A percentile compares a stretch with the other conserved stretches of the same genome.
These are phyloP conservation scores for Erinaceus europaeus DNA, from an alignment of 2,113 vertebrate genomes.

Conservation along the genomic window DNA sequence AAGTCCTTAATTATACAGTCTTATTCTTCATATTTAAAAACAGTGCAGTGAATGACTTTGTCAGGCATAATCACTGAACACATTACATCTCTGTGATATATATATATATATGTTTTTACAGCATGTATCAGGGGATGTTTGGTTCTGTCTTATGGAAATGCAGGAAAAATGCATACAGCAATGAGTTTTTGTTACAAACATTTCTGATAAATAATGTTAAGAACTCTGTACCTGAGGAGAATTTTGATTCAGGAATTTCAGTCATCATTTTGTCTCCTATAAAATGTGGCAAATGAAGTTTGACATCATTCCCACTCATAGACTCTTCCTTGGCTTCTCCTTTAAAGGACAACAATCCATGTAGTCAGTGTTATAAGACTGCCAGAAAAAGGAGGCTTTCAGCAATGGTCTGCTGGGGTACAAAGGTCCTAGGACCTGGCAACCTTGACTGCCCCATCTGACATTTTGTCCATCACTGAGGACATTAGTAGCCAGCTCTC, in stretches of 20 bases:
- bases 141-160: background rate
- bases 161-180: background rate
- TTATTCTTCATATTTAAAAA: background rate
- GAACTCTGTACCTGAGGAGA: background rate
- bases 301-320: background rate
- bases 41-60: background rate
- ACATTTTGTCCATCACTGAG: background rate
- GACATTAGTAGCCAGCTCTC: too few species aligned
- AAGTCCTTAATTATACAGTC: background rate
- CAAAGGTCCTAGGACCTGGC: too few species aligned
- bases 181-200: background rate
- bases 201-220: background rate
- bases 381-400: background rate
- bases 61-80: background rate
- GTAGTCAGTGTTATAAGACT: background rate
- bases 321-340: background rate
- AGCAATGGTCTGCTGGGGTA: background rate
- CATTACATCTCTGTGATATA: background rate
- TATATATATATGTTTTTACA: background rate
- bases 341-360: background rate
- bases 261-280: background rate
- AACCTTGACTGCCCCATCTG: background rate
- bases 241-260: conserved; percentile 1
- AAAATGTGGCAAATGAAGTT: background rate
- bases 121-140: background rate